These are phyloP conservation scores for Pachypeltis micranthus DNA, from an alignment of 1,140 invertebrate genomes.

Conservation along the genomic window DNA sequence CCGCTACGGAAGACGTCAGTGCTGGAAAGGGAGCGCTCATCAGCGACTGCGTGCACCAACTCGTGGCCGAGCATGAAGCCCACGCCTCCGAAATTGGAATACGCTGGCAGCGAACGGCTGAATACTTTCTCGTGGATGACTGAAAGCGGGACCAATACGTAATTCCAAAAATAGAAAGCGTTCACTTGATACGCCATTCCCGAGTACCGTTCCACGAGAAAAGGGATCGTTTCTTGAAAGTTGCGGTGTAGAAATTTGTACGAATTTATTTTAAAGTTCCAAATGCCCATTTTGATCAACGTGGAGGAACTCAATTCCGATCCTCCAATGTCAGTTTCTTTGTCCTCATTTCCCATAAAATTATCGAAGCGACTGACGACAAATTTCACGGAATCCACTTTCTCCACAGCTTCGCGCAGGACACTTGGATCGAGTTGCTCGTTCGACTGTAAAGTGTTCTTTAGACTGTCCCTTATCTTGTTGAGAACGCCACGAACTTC, in stretches of 20 bases:
- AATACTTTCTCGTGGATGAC: background rate
- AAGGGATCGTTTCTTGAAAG: background rate
- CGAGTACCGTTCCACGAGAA: background rate
- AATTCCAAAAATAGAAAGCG: background rate
- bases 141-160: background rate
- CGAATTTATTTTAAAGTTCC: background rate
- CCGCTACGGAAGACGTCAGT: conserved; percentile 48
- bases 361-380: too few relatives aligned
- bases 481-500: background rate
- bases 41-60: conserved; percentile 75
- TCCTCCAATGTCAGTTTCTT: too few relatives aligned
- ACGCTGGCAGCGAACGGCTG: conserved; percentile 27
- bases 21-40: conserved; percentile 51
- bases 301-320: background rate
- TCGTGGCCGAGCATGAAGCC: conserved; percentile 89
- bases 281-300: background rate
- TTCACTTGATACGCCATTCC: background rate
- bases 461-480: background rate
- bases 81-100: conserved; percentile 70
- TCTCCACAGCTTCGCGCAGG: too few relatives aligned
- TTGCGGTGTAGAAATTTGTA: background rate
- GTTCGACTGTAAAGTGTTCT: too few relatives aligned
- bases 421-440: too few relatives aligned
- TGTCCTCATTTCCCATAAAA: too few relatives aligned
- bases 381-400: too few relatives aligned